Percentiles rank a stretch among this genome's conserved stretches.
phyloP scores from a whole-genome alignment of 1,140 invertebrate genomes.

The Drosophila neocordata region DNA sequence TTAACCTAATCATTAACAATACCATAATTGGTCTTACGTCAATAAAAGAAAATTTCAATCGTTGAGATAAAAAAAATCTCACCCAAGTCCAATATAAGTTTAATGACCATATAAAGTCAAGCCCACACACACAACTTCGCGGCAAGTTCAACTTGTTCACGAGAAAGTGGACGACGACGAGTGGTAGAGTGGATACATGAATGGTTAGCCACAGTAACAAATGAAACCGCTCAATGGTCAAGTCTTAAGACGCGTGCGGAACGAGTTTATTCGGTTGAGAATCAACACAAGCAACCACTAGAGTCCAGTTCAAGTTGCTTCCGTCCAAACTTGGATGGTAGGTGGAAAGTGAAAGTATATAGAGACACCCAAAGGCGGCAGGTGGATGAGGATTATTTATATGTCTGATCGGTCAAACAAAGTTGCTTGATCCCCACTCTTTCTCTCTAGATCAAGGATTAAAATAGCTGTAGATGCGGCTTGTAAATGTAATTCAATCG shows the following conservation, averaged over 20 bases:
- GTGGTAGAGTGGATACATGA: background rate
- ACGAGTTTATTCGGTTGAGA: conserved; percentile 10
- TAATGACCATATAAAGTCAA: conserved; percentile 9
- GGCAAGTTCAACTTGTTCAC: conserved; percentile 12
- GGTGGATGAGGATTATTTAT: conserved; percentile 8
- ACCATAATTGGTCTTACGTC: conserved; percentile 13
- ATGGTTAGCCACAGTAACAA: background rate
- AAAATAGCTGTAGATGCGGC: background rate
- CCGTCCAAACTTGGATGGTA: conserved; percentile 13
- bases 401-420: background rate
- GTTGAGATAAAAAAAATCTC: background rate
- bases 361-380: background rate
- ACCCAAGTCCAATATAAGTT: conserved; percentile 10
- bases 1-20: background rate
- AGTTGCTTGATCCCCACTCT: conserved; percentile 7
- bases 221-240: background rate
- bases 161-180: conserved; percentile 11
- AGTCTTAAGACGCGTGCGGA: conserved; percentile 11
- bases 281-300: background rate
- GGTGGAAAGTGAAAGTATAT: conserved; percentile 14
- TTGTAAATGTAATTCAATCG: conserved; percentile 10
- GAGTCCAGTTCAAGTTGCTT: conserved; percentile 11
- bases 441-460: background rate
- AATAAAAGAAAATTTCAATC: conserved; percentile 7
- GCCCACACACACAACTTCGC: background rate